Evolutionary conservation across 2,888 invertebrate genomes (phyloP).

Genomic region (Notodonta ziczac): DNA sequence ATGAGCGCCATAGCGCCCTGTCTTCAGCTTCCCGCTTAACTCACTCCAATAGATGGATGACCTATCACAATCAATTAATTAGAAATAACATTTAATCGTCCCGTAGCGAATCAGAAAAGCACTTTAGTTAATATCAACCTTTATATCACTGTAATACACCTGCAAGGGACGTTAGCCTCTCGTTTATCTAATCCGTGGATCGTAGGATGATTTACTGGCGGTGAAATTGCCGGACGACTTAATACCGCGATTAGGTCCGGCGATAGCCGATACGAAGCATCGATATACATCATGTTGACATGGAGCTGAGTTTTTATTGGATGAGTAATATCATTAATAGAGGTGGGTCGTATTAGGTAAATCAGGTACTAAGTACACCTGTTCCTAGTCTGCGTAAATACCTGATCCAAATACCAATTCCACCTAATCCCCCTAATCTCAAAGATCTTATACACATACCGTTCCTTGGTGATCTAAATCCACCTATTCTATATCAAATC

Average conservation of each 20-base stretch:
- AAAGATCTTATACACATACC: too few species aligned
- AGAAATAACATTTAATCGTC: not conserved
- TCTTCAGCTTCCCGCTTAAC: too few species aligned
- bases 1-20: too few species aligned
- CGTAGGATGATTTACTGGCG: slow-evolving; percentile 28
- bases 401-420: too few species aligned
- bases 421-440: too few species aligned
- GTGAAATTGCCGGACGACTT: slow-evolving; percentile 24
- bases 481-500: too few species aligned
- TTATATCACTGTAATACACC: slow-evolving; percentile 27
- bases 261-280: slow-evolving; percentile 15
- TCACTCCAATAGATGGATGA: too few species aligned
- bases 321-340: not conserved
- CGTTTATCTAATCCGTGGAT: slow-evolving; percentile 39
- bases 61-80: too few species aligned
- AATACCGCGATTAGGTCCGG: slow-evolving; percentile 22
- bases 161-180: slow-evolving; percentile 22
- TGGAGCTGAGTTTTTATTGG: not conserved
- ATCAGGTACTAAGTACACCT: too few species aligned
- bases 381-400: too few species aligned
- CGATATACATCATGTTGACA: not conserved
- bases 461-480: too few species aligned
- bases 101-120: not conserved
- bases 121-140: slow-evolving; percentile 20
- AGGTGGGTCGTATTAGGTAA: too few species aligned